Percentiles rank a stretch among this genome's conserved stretches.
Conservation (phyloP, 2,113 vertebrate genomes). For the Amia ocellicauda region DNA sequence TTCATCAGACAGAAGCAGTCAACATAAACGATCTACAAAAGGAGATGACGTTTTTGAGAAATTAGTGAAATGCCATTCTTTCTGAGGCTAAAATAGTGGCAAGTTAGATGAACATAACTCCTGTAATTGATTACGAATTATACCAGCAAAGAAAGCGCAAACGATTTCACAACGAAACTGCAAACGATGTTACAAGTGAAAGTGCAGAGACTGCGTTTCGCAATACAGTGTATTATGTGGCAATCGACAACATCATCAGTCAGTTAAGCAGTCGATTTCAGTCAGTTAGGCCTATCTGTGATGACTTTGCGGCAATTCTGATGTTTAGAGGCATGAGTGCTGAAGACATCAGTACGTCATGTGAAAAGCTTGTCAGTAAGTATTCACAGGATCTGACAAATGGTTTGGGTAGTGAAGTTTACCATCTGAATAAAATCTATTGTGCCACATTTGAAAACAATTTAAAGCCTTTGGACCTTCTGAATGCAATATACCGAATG, state of each 20-base stretch:
- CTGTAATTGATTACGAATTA: too few relatives aligned
- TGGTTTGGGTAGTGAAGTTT: too few relatives aligned
- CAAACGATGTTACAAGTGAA: too few relatives aligned
- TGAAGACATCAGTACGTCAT: constrained; percentile 16
- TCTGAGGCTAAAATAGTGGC: too few relatives aligned
- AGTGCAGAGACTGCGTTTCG: too few relatives aligned
- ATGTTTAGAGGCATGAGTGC: constrained; percentile 11
- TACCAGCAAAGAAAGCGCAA: constrained; percentile 16
- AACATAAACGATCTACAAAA: too few relatives aligned
- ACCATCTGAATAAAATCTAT: constrained; percentile 1
- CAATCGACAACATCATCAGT: constrained; percentile 18
- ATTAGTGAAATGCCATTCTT: too few relatives aligned
- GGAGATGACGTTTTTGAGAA: too few relatives aligned
- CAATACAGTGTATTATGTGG: constrained; percentile 22
- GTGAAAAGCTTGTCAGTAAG: too few relatives aligned
- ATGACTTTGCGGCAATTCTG: constrained; percentile 22
- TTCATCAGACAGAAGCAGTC: constrained; percentile 14
- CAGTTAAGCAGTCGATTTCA: too few relatives aligned
- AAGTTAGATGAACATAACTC: constrained; percentile 6
- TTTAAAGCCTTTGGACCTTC: constrained; percentile 4
- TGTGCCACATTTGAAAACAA: too few relatives aligned
- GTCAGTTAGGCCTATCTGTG: constrained; percentile 15
- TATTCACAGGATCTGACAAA: too few relatives aligned
- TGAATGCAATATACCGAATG: constrained; percentile 12
- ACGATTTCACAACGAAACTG: constrained; percentile 19